Base-by-base conservation (phyloP, 2,113 vertebrate genomes). In the Macquaria ambigua region DNA sequence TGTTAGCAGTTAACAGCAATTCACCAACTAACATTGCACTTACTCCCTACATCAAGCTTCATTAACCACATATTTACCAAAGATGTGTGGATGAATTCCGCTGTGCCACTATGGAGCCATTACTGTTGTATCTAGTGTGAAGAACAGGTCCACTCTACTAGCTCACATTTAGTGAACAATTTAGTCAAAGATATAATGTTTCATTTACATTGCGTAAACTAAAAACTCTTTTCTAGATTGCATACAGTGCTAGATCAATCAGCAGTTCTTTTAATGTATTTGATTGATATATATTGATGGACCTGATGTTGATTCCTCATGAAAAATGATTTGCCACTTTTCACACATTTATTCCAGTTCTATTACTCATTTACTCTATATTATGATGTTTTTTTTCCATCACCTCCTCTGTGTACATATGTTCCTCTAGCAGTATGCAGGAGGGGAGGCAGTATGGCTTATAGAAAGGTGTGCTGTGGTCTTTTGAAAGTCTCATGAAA, bases 401-500 rank as follows among this genome's bases (percentile, higher is more conserved):
- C 64, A 70, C 48, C 37, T 50, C 37, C 20, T 37, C 37, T 37
- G 25, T 72, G 2, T 8, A 1, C 37, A 39, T 58, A 59, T 59
- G 41, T 66, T 66, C 50, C 16, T 72, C 4, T 18, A 6, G 53
- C 14, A 25, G 7, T 39, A 15, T 12, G 21, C 10, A 74, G 25
- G 21, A 21, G 21, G 5, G 12, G 16, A 39, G 28, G 53, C 71
- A 23, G 9, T 18, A 25, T 18, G 21, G 11, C 62, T 43, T 8
- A 53, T 20, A 53, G 21, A 46, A 73, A 64, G 68, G 55, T n/a
- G 59, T 52, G 43, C 62, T 58, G 37, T 18, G 23, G 34, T 53
- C 63, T 67, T 70, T 58, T 71, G 20, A 67, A 31, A 53, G 48
- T 70, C 37, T 74, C 52, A 46, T 43, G n/a, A 77, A 68, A 64